These are phyloP conservation scores for Agrotis exclamationis DNA, from an alignment of 2,888 invertebrate genomes.

Conservation along the genomic window DNA sequence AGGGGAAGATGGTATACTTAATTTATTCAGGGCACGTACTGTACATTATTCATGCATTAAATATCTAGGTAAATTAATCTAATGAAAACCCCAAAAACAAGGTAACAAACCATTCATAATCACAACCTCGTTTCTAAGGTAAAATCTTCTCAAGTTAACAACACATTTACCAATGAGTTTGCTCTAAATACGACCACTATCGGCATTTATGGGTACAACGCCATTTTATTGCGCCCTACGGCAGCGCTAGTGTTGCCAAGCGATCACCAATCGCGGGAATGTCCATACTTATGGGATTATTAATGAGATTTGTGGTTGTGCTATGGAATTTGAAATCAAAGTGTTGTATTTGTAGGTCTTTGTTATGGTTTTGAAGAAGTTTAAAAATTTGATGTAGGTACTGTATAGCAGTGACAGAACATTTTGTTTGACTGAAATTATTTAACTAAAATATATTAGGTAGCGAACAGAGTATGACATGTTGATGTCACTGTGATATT, in stretches of 20 bases:
- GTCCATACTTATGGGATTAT: constrained; percentile 56
- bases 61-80: background rate
- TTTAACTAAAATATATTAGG: too few relatives aligned
- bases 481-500: too few relatives aligned
- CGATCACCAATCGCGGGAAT: constrained; percentile 51
- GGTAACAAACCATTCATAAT: constrained; percentile 6
- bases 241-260: constrained; percentile 57
- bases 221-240: constrained; percentile 60
- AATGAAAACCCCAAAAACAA: background rate
- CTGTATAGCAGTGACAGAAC: background rate
- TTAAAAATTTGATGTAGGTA: background rate
- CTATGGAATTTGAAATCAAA: constrained; percentile 25
- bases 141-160: constrained; percentile 60
- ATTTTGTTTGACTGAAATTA: too few relatives aligned
- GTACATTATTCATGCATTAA: background rate
- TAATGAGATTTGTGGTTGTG: constrained; percentile 39
- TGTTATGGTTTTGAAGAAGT: background rate
- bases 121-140: constrained; percentile 58
- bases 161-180: constrained; percentile 65
- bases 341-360: constrained; percentile 17
- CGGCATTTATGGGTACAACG: constrained; percentile 52
- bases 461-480: too few relatives aligned
- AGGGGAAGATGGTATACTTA: too few relatives aligned
- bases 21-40: too few relatives aligned
- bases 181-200: constrained; percentile 67